Evolutionary conservation across 2,113 vertebrate species (phyloP).

Genomic region (Sturnira hondurensis): DNA sequence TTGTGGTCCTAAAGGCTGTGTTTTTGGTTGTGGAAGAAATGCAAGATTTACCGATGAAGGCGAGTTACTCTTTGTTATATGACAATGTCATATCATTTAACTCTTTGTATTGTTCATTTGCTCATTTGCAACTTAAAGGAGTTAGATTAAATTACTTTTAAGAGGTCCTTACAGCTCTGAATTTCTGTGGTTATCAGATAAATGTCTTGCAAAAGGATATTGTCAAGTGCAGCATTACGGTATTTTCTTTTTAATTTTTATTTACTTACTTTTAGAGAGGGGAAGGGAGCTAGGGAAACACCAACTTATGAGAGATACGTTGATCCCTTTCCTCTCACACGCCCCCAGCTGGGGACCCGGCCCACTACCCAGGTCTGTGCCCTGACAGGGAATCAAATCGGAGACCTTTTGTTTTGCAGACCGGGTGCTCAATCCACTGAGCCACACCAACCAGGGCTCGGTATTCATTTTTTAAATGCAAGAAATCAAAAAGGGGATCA

Average conservation of each 20-base stretch:
- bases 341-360: too few species aligned
- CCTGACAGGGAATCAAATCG: too few species aligned
- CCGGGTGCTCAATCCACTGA: too few species aligned
- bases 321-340: too few species aligned
- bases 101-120: not conserved
- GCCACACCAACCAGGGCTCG: too few species aligned
- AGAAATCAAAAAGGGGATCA: not conserved
- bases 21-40: not conserved
- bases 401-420: too few species aligned
- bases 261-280: too few species aligned
- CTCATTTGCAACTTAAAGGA: not conserved
- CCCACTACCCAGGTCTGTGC: too few species aligned
- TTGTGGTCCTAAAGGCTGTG: not conserved
- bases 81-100: not conserved
- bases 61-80: not conserved
- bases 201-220: not conserved
- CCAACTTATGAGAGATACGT: too few species aligned
- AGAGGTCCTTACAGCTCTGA: not conserved
- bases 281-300: too few species aligned
- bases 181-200: not conserved
- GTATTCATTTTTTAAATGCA: not conserved
- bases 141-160: slow-evolving; percentile 5
- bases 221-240: not conserved
- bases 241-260: not conserved
- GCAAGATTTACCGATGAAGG: not conserved